Evolutionary conservation across 2,888 invertebrate genomes (phyloP).

Genomic region (Heliconius erato): DNA sequence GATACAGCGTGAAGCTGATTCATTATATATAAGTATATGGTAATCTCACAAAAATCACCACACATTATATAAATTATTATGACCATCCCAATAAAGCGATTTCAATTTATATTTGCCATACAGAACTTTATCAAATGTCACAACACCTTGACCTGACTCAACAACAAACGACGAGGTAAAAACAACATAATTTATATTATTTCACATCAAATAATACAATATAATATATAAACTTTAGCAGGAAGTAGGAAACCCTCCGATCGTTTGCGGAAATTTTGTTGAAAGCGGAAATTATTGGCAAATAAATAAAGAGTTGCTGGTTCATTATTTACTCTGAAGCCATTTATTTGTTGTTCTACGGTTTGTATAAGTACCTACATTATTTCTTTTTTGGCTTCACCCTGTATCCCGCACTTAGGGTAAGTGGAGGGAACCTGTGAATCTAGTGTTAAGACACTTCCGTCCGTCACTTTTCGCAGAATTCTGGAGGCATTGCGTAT

Average conservation of each 20-base stretch:
- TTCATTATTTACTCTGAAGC: conserved; percentile 1
- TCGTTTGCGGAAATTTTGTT: conserved; percentile 30
- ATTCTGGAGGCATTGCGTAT: too few species aligned
- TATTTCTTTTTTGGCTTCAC: background rate
- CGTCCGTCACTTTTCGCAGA: too few species aligned
- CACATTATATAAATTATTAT: background rate
- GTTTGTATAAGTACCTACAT: background rate
- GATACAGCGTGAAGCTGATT: too few species aligned
- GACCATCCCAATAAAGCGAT: background rate
- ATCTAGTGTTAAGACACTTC: too few species aligned
- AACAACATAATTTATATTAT: background rate
- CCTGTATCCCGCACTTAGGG: too few species aligned
- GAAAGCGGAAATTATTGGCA: conserved; percentile 27
- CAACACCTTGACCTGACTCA: background rate
- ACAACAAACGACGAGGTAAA: background rate
- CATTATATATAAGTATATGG: too few species aligned
- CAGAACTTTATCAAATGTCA: background rate
- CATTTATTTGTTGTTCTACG: background rate
- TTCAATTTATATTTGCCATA: background rate
- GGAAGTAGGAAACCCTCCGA: conserved; percentile 27
- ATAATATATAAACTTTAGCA: background rate
- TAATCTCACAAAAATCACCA: background rate
- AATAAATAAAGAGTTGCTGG: conserved; percentile 12
- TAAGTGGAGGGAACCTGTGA: too few species aligned
- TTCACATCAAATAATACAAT: background rate